A percentile compares a stretch with the other conserved stretches of the same genome.
phyloP scores from a whole-genome alignment of 2,888 invertebrate species.

The Resseliella maxima region DNA sequence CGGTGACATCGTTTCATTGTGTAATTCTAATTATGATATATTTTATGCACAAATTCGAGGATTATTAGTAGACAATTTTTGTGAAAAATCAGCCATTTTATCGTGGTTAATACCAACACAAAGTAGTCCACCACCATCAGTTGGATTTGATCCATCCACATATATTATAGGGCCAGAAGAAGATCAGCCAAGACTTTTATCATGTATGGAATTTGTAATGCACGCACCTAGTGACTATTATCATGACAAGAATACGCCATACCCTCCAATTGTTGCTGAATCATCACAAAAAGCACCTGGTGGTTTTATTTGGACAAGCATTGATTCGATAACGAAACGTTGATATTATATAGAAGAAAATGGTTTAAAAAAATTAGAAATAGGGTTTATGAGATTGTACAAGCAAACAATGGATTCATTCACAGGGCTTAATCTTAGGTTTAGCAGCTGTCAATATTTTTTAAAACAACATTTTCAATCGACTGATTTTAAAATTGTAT shows the following conservation, averaged over 20 bases:
- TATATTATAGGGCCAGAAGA: conserved; percentile 91
- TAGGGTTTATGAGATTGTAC: too few species aligned
- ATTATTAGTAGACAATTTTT: conserved; percentile 90
- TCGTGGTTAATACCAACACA: conserved; percentile 92
- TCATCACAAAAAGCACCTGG: conserved; percentile 68
- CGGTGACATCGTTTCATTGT: conserved; percentile 90
- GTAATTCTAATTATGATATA: conserved; percentile 78
- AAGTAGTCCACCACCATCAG: conserved; percentile 80
- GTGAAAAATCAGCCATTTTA: conserved; percentile 91
- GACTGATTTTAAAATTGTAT: background rate
- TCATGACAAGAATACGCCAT: conserved; percentile 80
- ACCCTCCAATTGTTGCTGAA: conserved; percentile 71
- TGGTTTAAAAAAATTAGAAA: too few species aligned
- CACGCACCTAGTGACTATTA: conserved; percentile 94
- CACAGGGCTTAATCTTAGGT: background rate
- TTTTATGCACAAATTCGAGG: conserved; percentile 93
- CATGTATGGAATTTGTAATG: conserved; percentile 91
- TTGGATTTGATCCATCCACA: conserved; percentile 87
- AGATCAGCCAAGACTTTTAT: conserved; percentile 85
- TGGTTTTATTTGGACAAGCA: conserved; percentile 76
- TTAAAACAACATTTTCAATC: background rate
- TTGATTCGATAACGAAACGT: conserved; percentile 63
- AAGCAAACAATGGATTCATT: too few species aligned
- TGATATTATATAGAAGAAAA: background rate
- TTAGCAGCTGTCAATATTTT: background rate